Conservation (phyloP, 2,888 invertebrate genomes). For the Pemphredon lugubris region DNA sequence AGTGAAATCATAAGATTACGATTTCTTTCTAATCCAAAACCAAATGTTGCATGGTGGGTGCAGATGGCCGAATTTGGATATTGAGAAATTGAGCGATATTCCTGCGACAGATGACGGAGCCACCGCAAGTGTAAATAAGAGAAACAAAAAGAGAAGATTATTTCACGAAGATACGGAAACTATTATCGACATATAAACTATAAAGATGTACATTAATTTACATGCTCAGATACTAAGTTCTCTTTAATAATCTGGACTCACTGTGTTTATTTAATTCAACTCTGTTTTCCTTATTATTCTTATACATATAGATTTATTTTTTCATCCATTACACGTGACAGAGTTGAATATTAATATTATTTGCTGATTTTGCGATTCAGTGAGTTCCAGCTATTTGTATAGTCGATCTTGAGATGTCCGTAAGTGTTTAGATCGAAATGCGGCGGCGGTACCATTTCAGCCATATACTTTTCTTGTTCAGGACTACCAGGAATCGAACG, state of each 20-base stretch:
- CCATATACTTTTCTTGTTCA: constrained; percentile 51
- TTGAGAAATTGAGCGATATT: constrained; percentile 7
- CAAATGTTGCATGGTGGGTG: no score
- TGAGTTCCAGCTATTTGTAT: constrained; percentile 91
- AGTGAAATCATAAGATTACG: not conserved
- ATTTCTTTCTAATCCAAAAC: constrained; percentile 3
- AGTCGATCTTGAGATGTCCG: constrained; percentile 91
- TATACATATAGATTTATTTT: not conserved
- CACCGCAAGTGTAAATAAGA: not conserved
- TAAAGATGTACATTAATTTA: no score
- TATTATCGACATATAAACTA: constrained; percentile 31
- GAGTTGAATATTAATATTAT: constrained; percentile 59
- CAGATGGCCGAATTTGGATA: constrained; percentile 40
- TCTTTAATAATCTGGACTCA: no score
- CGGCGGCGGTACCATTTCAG: constrained; percentile 81
- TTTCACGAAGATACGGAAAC: constrained; percentile 34
- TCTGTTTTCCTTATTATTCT: not conserved
- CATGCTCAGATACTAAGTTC: not conserved
- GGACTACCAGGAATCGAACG: not conserved
- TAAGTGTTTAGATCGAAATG: constrained; percentile 89
- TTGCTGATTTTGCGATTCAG: constrained; percentile 88
- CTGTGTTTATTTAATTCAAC: not conserved
- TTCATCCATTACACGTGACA: no score
- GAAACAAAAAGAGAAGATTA: constrained; percentile 51
- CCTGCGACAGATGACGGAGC: not conserved